Base-by-base conservation (phyloP, 2,888 invertebrate species). In the Epistrophe grossulariae region DNA sequence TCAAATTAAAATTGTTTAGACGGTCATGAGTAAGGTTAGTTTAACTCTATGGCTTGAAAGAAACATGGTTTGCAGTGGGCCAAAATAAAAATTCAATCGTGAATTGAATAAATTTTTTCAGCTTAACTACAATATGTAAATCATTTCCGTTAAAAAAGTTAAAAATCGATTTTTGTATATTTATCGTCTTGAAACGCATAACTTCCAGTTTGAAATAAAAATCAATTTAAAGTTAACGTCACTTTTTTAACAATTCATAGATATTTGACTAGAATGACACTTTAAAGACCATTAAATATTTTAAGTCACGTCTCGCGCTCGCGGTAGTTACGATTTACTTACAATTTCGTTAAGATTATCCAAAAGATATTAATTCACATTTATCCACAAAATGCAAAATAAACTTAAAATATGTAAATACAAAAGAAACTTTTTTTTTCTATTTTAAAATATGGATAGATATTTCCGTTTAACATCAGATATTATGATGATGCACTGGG, bases 401-500 rank as follows among this genome's bases (percentile, higher is more conserved):
- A 4, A n/a, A 35, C 5, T 4, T 2, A 10, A 10, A 48, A 10
- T 10, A 48, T 19, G 48, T 17, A 48, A 5, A 11, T 48, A 48
- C 10, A 48, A 68, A 73, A 43, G 31, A 74, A 71, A 57, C 31
- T 64, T 24, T 40, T 28, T 4, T 0, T 43, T 40, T n/a, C n/a
- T 59, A 35, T 11, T 24, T 40, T 55, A 1, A 19, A 71, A 9
- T 52, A 17, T 31, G 31, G 28, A 5, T 17, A 8, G 10, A 2
- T 6, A 17, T 35, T 5, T 8, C 35, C 66, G 31, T 15, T 31
- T 7, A 50, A 50, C n/a, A 45, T 43, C 9, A n/a, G 19, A 68
- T 43, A 50, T 43, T 62, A 11, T 28, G 55, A 35, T 76, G 85
- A 82, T 82, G 82, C 82, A 78, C 40, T 64, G 24, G 31, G 64